Evolutionary conservation across 1,140 invertebrate genomes (phyloP).

Genomic region (Penaeus japonicus): DNA sequence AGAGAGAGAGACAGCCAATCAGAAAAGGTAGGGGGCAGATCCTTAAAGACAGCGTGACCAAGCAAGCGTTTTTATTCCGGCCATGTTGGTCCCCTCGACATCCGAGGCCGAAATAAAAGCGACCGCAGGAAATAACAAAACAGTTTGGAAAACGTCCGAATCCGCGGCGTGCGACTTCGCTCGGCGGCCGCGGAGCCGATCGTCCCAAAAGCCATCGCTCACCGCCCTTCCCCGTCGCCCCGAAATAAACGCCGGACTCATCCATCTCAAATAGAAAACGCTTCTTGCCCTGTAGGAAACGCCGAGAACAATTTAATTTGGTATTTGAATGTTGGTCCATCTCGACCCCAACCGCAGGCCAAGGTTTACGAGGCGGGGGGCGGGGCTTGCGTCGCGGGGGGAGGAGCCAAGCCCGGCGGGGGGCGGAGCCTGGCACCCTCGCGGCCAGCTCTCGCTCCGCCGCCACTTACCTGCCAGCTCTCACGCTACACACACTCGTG

Average conservation of each 20-base stretch:
- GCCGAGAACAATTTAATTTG: constrained; percentile 21
- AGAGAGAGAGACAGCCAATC: not conserved
- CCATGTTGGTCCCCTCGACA: not conserved
- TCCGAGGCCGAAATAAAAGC: not conserved
- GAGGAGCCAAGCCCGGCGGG: not conserved
- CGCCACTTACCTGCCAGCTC: not conserved
- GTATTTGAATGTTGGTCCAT: constrained; percentile 38
- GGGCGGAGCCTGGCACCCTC: not conserved
- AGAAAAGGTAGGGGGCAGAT: not conserved
- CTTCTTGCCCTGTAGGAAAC: not conserved
- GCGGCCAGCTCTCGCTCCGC: not conserved
- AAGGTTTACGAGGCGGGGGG: constrained; percentile 25
- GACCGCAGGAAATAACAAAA: not conserved
- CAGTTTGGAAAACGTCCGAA: not conserved
- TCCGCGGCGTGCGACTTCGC: too few relatives aligned
- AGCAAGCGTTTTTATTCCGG: not conserved
- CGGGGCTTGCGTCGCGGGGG: not conserved
- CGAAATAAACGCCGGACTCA: not conserved
- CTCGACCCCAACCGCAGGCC: constrained; percentile 4
- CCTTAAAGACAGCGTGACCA: not conserved
- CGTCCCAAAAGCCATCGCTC: too few relatives aligned
- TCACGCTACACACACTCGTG: too few relatives aligned
- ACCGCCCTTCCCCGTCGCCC: too few relatives aligned
- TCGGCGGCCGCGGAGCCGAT: too few relatives aligned
- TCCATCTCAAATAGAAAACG: not conserved